Percentiles rank a stretch among this genome's conserved stretches.
Evolutionary conservation across 2,113 vertebrate genomes (phyloP).

Genomic region (Alligator sinensis): DNA sequence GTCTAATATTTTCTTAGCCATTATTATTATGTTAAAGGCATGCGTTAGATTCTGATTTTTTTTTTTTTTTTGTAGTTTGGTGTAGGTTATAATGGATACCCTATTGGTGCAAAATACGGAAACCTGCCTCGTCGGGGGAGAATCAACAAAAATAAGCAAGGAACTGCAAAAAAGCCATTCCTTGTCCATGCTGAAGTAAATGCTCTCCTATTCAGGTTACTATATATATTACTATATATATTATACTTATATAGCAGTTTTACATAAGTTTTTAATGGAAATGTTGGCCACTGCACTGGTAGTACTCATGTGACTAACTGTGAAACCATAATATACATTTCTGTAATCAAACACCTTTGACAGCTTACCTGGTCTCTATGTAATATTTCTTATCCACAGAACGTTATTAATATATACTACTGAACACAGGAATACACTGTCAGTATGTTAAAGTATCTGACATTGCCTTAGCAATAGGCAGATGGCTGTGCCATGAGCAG

Average conservation of each 20-base stretch:
- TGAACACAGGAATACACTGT: neutral
- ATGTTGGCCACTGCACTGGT: neutral
- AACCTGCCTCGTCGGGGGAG: neutral
- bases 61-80: conserved; percentile 15
- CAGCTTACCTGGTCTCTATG: neutral
- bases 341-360: neutral
- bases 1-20: neutral
- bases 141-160: rapidly evolving
- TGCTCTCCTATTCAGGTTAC: conserved; percentile 22
- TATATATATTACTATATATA: neutral
- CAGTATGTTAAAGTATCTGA: neutral
- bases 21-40: neutral
- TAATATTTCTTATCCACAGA: neutral
- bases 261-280: neutral
- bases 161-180: neutral
- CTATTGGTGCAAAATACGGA: conserved; percentile 20
- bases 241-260: neutral
- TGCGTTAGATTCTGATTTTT: neutral
- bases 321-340: neutral
- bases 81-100: conserved; percentile 44
- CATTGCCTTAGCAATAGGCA: neutral
- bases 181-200: conserved; percentile 52
- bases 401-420: neutral
- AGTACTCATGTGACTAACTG: neutral
- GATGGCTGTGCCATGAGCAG: neutral